Evolutionary conservation across 2,113 vertebrate genomes (phyloP).

Genomic region (Paradoxurus hermaphroditus): DNA sequence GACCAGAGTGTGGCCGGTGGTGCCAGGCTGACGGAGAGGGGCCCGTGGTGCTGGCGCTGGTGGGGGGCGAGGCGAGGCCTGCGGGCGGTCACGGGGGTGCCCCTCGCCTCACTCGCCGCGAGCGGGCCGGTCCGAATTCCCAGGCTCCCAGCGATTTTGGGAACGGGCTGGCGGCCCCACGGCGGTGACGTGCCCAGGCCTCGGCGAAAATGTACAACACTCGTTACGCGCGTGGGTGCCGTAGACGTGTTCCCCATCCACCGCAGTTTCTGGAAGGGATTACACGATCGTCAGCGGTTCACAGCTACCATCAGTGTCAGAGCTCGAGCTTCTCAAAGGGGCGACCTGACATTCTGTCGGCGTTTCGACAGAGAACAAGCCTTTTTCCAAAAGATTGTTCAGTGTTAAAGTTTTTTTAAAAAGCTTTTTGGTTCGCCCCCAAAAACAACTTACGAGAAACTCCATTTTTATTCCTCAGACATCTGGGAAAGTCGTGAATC

Average conservation of each 20-base stretch:
- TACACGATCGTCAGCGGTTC: neutral
- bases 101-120: accelerated
- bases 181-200: neutral
- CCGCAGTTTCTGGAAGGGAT: neutral
- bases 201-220: accelerated
- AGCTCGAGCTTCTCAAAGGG: neutral
- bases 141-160: accelerated
- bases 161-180: no score
- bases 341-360: neutral
- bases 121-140: neutral
- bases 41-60: no score
- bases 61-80: no score
- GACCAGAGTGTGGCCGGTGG: accelerated
- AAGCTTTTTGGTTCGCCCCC: neutral
- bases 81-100: no score
- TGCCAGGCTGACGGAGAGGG: accelerated
- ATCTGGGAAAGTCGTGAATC: accelerated
- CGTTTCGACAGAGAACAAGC: neutral
- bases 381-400: neutral
- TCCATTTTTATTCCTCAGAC: neutral
- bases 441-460: neutral
- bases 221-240: accelerated
- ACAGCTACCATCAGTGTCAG: neutral
- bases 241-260: accelerated
- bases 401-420: neutral